Evolutionary conservation across 2,113 vertebrate genomes (phyloP), one percentile per base, ranked within the genome.

Genomic region (Lanius ludovicianus): DNA sequence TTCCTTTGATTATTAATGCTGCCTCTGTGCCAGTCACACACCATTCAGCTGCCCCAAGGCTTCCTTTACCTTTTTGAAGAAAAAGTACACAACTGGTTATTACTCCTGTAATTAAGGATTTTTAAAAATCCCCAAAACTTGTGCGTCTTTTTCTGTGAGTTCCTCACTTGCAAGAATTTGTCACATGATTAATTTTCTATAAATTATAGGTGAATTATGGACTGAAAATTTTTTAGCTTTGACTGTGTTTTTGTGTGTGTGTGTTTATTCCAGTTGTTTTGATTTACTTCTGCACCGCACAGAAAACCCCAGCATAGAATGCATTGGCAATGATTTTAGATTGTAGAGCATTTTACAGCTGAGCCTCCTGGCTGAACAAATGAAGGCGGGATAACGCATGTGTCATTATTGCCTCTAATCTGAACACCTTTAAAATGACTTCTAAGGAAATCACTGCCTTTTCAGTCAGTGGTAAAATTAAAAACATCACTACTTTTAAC

Each of bases 401-500:
- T 59, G 21, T 60, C 89, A 59, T 59, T 91, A 62, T 52, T 65
- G 15, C 31, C 74, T 92, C 46, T 87, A 82, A 84, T 82, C 83
- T 87, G 81, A 89, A 60, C 2, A 27, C 13, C 8, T 22, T 70
- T 55, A 15, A 89, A 85, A 20, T 31, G 30, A 69, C 22, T 69
- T 12, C 41, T 59, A 57, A 57, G 39, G 44, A 95, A 93, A 95
- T 70, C 52, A 25, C n/a, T 63, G 17, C 67, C 65, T 89, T 84
- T 94, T 28, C 42, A 92, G 31, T 60, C 35, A 78, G 56, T 75
- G 33, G 46, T 73, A 84, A 94, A 95, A 89, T 28, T 94, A n/a
- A 25, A 94, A 74, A 59, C 27, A 53, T 53, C 33, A 65, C 22
- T 20, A 39, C 10, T 92, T 90, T 37, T 78, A 75, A 68, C 37